Base-by-base conservation (phyloP, 2,888 invertebrate genomes). In the Stramonita haemastoma region DNA sequence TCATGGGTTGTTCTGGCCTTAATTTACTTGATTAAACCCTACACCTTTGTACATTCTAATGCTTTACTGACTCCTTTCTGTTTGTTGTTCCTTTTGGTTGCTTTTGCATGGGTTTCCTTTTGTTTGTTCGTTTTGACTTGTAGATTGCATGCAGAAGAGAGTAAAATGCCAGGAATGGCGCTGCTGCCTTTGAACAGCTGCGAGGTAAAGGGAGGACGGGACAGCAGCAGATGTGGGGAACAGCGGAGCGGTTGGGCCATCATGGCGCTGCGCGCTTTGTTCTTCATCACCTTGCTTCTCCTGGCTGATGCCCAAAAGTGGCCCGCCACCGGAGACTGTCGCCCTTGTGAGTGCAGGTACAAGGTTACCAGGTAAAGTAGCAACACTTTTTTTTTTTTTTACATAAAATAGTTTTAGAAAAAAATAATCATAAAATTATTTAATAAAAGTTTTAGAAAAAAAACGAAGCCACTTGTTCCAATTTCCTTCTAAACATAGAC, bases 281-380 rank as follows among this genome's bases (percentile, higher is more conserved):
- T 89, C 29, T 22, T 89, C 32, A 26, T 89, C 70, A 46, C n/a
- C 57, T 77, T 89, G 29, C 70, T 89, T 34, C 19, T 89, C n/a
- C 70, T 84, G 34, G 89, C 87, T 70, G 56, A 84, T 32, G 56
- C 89, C 34, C 90, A 90, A 60, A 83, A 87, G 77, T 90, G 90
- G 90, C 91, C 90, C 29, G 34, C 84, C 32, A 79, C 56, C n/a
- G 90, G 91, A 34, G 56, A 89, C 57, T 91, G 91, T 46, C 84
- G 83, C 19, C 91, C 90, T 26, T 91, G 91, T 36, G 34, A 57
- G 36, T 91, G 91, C 77, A 87, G 32, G 73, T 60, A 85, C 79
- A 36, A 87, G 56, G n/a, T 22, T 29, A 86, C 87, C 87, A 87
- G 79, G 89, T 89, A 79, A 70, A 13, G 11, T 6, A n/a, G 26